phyloP scores from a whole-genome alignment of 2,113 vertebrate genomes.

The Phalacrocorax aristotelis region DNA sequence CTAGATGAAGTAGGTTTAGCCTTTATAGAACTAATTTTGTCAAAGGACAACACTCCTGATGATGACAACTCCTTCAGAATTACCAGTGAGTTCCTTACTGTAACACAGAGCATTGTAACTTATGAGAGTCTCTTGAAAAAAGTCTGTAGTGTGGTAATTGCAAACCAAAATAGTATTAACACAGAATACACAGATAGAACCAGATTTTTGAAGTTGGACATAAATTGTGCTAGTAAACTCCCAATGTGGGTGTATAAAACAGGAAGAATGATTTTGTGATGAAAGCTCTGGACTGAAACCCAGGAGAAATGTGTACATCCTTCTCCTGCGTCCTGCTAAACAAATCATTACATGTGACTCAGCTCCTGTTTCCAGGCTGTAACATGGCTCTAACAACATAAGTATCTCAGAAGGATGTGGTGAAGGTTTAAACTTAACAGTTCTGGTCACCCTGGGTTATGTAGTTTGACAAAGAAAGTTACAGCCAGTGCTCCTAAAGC shows the following conservation, averaged over 20 bases:
- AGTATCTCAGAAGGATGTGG: not conserved
- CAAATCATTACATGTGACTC: not conserved
- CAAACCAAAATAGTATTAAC: not conserved
- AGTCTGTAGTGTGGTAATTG: not conserved
- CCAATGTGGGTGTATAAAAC: not conserved
- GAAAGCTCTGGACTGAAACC: not conserved
- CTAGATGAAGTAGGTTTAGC: not conserved
- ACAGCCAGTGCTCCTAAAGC: not conserved
- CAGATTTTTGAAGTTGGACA: not conserved
- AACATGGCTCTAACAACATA: not conserved
- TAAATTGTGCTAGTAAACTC: not conserved
- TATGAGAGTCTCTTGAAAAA: not conserved
- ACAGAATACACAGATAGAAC: not conserved
- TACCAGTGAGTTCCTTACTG: not conserved
- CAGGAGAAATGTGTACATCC: not conserved
- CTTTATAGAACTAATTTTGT: not conserved
- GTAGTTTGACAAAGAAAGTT: not conserved
- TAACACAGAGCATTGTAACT: not conserved
- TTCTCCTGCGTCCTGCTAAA: not conserved
- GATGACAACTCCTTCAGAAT: not conserved
- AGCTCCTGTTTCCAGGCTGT: not conserved
- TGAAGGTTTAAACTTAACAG: not conserved
- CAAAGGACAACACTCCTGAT: not conserved
- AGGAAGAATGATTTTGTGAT: not conserved
- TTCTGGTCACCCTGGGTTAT: not conserved